Evolutionary conservation across 2,888 invertebrate genomes (phyloP), one percentile per base, ranked within the genome.

Genomic region (Pomacea canaliculata): DNA sequence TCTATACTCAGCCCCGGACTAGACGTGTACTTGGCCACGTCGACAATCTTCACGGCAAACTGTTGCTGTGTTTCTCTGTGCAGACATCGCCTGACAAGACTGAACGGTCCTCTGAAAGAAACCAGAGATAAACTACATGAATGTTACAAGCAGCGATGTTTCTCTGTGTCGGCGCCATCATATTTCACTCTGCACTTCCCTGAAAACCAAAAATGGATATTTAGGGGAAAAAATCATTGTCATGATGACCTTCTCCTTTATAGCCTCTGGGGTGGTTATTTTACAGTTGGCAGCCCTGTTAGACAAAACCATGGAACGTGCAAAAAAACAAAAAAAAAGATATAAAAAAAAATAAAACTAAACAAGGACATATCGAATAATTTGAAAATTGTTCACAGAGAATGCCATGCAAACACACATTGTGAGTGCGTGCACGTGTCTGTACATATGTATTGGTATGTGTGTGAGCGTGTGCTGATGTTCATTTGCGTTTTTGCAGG

Each of bases 1-100:
- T 98, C 96, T 89, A 97, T 97, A 91, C 97, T 97, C 83, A 98
- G 94, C 80, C 98, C 98, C 59, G 98, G 98, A 90, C 97, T 97
- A 74, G 97, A 96, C 83, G 97, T 97, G 91, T 98, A 98, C 91
- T 97, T 96, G 85, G 97, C 97, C 76, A 99, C 97, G 92, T 99
- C 98, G 84, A 99, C 97, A 88, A 99, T 97, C 93, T 99, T 99
- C 85, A 98, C 98, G 78, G 98, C 98, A 93, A 97, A 99, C 91
- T 97, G 97, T 91, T 97, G 97, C 75, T 94, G 95, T 19, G 97
- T 97, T 91, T 97, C 96, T 80, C 97, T 94, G 92, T 98, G 98
- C 85, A 97, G 94, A 92, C 98, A 98, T 92, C 97, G 94, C 84
- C 97, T 94, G 77, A 98, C 98, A 91, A 98, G 94, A 90, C 98